These are phyloP conservation scores for Epinotia nisella DNA, from an alignment of 2,888 invertebrate species.

Conservation along the genomic window DNA sequence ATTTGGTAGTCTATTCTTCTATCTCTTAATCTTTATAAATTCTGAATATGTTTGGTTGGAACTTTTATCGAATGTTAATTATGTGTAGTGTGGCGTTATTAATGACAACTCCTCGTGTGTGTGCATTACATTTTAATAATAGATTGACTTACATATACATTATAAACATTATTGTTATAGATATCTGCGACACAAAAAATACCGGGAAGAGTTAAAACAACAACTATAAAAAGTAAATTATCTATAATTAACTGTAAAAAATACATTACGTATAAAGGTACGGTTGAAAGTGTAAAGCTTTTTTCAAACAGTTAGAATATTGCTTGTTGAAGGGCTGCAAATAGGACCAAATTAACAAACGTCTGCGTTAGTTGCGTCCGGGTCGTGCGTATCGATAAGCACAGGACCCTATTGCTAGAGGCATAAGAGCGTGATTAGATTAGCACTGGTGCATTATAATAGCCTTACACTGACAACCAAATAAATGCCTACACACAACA, in stretches of 20 bases:
- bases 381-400: background rate
- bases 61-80: slow-evolving; percentile 5
- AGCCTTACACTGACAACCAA: slow-evolving; percentile 17
- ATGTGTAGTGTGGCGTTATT: slow-evolving; percentile 3
- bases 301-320: background rate
- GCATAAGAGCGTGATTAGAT: background rate
- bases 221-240: background rate
- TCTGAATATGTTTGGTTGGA: background rate
- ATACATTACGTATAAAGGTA: slow-evolving; percentile 9
- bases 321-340: background rate
- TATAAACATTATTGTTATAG: slow-evolving; percentile 34
- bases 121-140: slow-evolving; percentile 44
- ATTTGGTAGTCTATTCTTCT: too few relatives aligned
- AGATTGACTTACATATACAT: slow-evolving; percentile 30
- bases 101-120: slow-evolving; percentile 32
- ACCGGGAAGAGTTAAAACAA: slow-evolving; percentile 13
- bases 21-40: too few relatives aligned
- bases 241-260: slow-evolving; percentile 14
- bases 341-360: too few relatives aligned
- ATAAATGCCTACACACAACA: slow-evolving; percentile 27
- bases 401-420: slow-evolving; percentile 4
- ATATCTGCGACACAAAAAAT: slow-evolving; percentile 41
- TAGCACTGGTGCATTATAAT: background rate
- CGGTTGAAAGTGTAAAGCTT: slow-evolving; percentile 18
- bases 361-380: too few relatives aligned